phyloP scores from a whole-genome alignment of 1,140 invertebrate genomes.

The Solenopsis invicta region DNA sequence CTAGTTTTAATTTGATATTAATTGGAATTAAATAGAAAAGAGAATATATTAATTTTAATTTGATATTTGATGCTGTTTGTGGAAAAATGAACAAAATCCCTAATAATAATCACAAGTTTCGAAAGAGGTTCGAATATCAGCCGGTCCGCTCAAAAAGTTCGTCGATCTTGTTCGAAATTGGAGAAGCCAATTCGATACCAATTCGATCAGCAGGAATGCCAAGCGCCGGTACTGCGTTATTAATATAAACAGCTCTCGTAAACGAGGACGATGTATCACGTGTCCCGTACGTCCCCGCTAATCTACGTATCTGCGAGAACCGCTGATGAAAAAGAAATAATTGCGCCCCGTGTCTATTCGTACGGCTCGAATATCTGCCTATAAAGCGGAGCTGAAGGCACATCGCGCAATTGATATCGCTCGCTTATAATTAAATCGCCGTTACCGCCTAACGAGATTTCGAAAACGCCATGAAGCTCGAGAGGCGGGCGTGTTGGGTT shows the following conservation, averaged over 20 bases:
- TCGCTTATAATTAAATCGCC: conserved; percentile 53
- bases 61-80: too few relatives aligned
- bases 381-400: conserved; percentile 63
- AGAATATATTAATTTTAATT: too few relatives aligned
- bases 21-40: too few relatives aligned
- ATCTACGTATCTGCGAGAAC: conserved; percentile 4
- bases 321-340: conserved; percentile 5
- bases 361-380: background rate
- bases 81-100: background rate
- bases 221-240: background rate
- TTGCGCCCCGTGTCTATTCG: background rate
- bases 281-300: background rate
- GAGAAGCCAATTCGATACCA: background rate
- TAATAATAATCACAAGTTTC: background rate
- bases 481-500: conserved; percentile 13
- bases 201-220: conserved; percentile 16
- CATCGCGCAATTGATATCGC: conserved; percentile 37
- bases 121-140: background rate
- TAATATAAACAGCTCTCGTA: background rate
- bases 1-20: too few relatives aligned
- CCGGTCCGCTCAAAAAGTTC: background rate
- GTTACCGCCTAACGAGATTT: conserved; percentile 53
- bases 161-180: conserved; percentile 9
- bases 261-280: conserved; percentile 15
- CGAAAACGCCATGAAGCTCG: conserved; percentile 46